phyloP scores from a whole-genome alignment of 2,888 invertebrate species.

The Rhyacophila evoluta region DNA sequence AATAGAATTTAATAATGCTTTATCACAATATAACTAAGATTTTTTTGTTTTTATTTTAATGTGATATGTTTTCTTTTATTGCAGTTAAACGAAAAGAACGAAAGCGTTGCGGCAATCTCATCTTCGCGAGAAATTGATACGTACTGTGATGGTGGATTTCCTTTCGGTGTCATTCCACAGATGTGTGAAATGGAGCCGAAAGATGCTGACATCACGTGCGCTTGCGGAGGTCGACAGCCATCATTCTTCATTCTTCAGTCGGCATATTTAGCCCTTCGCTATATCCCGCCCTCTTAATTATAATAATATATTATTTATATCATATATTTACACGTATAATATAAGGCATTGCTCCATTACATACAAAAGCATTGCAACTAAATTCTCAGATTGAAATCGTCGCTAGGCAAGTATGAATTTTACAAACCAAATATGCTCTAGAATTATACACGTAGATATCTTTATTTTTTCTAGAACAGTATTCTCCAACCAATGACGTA shows the following conservation, averaged over 20 bases:
- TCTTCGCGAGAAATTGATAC: background rate
- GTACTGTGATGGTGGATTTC: background rate
- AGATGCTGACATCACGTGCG: background rate
- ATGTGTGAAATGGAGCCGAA: constrained; percentile 33
- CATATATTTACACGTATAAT: background rate
- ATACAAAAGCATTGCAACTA: too few species aligned
- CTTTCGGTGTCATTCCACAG: background rate
- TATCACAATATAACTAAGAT: too few species aligned
- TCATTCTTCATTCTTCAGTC: background rate
- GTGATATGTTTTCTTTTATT: background rate
- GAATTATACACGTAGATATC: too few species aligned
- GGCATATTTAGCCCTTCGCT: background rate
- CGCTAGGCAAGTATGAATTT: too few species aligned
- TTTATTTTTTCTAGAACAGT: too few species aligned
- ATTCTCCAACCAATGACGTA: too few species aligned
- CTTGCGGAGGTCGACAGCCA: background rate
- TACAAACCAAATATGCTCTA: too few species aligned
- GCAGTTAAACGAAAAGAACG: background rate
- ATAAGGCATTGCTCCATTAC: too few species aligned
- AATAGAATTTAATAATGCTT: too few species aligned
- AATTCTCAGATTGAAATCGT: too few species aligned
- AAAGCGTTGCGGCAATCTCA: background rate
- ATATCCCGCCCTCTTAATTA: background rate
- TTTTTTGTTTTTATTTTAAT: too few species aligned
- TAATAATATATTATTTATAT: too few species aligned